Base-by-base conservation (phyloP, 2,113 vertebrate species). In the Diphyllodes magnificus region DNA sequence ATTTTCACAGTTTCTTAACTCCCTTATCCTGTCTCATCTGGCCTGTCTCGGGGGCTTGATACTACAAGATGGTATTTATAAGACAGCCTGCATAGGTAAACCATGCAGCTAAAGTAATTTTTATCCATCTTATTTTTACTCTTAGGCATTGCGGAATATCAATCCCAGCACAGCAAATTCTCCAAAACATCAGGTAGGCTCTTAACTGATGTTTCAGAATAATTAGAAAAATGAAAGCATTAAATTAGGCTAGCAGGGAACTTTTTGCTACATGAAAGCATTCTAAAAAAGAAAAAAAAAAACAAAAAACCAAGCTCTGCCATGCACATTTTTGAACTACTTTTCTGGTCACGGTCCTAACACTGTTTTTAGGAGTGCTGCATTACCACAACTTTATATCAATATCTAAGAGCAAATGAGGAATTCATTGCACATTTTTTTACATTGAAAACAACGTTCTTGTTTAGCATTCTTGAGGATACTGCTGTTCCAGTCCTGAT, bases 121-220 rank as follows among this genome's bases (percentile, higher is more conserved):
- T 97, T 98, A 98, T 96, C 97, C 98, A 82, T 98, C 98, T 98
- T 98, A 98, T 98, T 97, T 98, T 98, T 94, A 97, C 98, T 98
- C 98, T 98, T 98, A 98, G 98, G 98, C 98, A 97, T 98, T 98
- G 98, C 98, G 98, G 98, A 98, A 98, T 98, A 98, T 98, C 98
- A 98, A 96, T 98, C 98, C 98, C 97, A 98, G 98, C 98, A 98
- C 98, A 98, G 97, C 98, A 97, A 98, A 98, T 98, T 97, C 98
- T 98, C 97, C 98, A 98, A 98, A 98, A 98, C 98, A 98, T 98
- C 98, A 98, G 98, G 98, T 98, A 98, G 98, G 98, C 98, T 98
- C 97, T 97, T 97, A 97, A 97, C 97, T 97, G 97, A 98, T 98
- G 95, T 98, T 98, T 97, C 96, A 98, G 97, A 90, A 6, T 96